Evolutionary conservation across 1,140 invertebrate genomes (phyloP).

Genomic region (Asobara japonica): DNA sequence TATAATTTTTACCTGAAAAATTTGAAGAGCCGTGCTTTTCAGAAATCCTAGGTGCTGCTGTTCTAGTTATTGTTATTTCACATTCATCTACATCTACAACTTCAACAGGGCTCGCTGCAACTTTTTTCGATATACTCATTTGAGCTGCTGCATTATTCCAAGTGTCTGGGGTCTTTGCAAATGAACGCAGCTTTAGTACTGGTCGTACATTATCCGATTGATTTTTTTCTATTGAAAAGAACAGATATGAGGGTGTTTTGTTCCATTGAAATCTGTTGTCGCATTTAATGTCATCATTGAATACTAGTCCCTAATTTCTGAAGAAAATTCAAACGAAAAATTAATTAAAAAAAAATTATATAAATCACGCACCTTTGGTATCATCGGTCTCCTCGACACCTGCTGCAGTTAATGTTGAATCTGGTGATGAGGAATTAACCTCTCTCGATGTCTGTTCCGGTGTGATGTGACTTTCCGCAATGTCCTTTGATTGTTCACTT

Average conservation of each 20-base stretch:
- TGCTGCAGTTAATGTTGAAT: neutral
- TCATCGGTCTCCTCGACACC: neutral
- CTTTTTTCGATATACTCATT: neutral
- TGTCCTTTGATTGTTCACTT: neutral
- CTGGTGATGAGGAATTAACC: neutral
- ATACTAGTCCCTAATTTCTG: too few species aligned
- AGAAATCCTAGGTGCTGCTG: neutral
- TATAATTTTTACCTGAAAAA: too few species aligned
- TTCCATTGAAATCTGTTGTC: neutral
- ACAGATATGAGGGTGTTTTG: neutral
- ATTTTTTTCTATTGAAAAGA: neutral
- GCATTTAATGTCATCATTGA: neutral
- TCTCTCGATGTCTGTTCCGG: neutral
- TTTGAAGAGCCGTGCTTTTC: too few species aligned
- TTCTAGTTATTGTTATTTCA: neutral
- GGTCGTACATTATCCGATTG: slow-evolving; percentile 25
- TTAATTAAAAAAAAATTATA: neutral
- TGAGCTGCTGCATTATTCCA: slow-evolving; percentile 42
- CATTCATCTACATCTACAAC: slow-evolving; percentile 19
- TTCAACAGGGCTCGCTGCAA: neutral
- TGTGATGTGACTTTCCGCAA: neutral
- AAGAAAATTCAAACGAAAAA: neutral
- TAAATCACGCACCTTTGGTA: neutral
- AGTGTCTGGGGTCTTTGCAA: slow-evolving; percentile 54
- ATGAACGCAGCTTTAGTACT: slow-evolving; percentile 50